phyloP scores from a whole-genome alignment of 2,888 invertebrate species.

The Crocallis elinguaria region DNA sequence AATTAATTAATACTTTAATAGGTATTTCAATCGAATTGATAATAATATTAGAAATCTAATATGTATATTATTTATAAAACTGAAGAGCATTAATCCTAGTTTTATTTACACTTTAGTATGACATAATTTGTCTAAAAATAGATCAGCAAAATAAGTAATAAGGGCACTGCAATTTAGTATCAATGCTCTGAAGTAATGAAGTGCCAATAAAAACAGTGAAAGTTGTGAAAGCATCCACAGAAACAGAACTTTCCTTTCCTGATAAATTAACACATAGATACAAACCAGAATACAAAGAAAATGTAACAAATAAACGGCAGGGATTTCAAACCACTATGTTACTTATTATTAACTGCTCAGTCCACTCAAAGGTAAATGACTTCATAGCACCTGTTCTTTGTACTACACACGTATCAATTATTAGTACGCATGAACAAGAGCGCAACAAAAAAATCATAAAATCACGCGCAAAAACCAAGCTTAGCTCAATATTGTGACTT shows the following conservation, averaged over 20 bases:
- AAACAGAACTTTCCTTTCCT: slow-evolving; percentile 57
- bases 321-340: slow-evolving; percentile 62
- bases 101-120: too few relatives aligned
- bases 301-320: slow-evolving; percentile 55
- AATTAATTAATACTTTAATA: too few relatives aligned
- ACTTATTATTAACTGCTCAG: slow-evolving; percentile 70
- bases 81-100: too few relatives aligned
- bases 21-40: too few relatives aligned
- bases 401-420: slow-evolving; percentile 47
- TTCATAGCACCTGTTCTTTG: slow-evolving; percentile 79
- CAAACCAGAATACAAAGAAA: slow-evolving; percentile 47
- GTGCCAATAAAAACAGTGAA: slow-evolving; percentile 59
- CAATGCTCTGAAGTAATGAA: not conserved
- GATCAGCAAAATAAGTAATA: not conserved
- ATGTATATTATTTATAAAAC: too few relatives aligned
- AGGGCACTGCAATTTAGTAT: not conserved
- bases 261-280: slow-evolving; percentile 29
- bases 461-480: slow-evolving; percentile 24
- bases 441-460: slow-evolving; percentile 40
- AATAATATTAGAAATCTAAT: too few relatives aligned
- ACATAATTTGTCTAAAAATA: not conserved
- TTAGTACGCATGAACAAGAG: slow-evolving; percentile 32
- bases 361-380: slow-evolving; percentile 81
- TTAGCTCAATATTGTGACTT: slow-evolving; percentile 52
- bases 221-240: slow-evolving; percentile 71